Conservation (phyloP, 2,888 invertebrate species). For the Eledona agricola region DNA sequence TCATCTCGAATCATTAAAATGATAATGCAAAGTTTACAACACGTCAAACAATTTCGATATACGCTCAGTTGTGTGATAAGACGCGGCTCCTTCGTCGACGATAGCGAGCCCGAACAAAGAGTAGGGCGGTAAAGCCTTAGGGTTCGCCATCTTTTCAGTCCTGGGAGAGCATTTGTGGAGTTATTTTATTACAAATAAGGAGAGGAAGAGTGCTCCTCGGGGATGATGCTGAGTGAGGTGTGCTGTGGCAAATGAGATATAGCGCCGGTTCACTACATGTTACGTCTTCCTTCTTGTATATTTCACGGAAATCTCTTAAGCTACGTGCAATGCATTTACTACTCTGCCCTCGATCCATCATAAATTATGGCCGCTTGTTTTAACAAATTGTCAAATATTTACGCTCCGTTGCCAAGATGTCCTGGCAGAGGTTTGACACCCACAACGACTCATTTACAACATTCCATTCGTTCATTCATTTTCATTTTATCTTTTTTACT, state of each 20-base stretch:
- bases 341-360: constrained; percentile 28
- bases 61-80: constrained; percentile 36
- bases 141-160: constrained; percentile 60
- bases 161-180: constrained; percentile 62
- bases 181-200: constrained; percentile 65
- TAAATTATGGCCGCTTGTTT: constrained; percentile 32
- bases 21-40: constrained; percentile 57
- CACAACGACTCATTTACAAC: too few relatives aligned
- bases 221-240: constrained; percentile 60
- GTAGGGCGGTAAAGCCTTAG: constrained; percentile 52
- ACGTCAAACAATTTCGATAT: constrained; percentile 57
- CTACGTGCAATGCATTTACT: constrained; percentile 41
- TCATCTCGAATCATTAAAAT: constrained; percentile 57
- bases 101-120: constrained; percentile 50
- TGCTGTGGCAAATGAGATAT: constrained; percentile 61
- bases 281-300: constrained; percentile 43
- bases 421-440: constrained; percentile 8
- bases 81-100: constrained; percentile 34
- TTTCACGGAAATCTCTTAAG: constrained; percentile 48
- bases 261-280: constrained; percentile 49
- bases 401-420: constrained; percentile 18
- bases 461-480: constrained; percentile 12
- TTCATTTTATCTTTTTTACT: constrained; percentile 10
- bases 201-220: constrained; percentile 62
- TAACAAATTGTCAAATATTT: constrained; percentile 37